Base-by-base conservation (phyloP, 2,797 vertebrate species). In the Enteromius paludinosus region DNA sequence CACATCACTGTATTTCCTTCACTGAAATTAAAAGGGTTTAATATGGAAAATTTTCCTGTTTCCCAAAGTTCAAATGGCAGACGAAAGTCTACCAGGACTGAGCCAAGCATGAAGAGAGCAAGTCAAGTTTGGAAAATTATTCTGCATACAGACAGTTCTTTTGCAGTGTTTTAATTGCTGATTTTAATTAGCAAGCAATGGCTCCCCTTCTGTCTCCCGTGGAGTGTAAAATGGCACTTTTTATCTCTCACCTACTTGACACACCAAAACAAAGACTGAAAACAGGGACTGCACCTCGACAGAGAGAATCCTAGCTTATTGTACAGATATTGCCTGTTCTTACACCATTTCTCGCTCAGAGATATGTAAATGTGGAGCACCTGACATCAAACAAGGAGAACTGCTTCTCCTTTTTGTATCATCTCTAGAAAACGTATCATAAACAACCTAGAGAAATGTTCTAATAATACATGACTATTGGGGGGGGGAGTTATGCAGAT, bases 151-250 rank as follows among this genome's bases (percentile, higher is more conserved):
- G 77, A 76, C 88, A 64, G 70, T 88, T 83, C 84, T 89, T 88
- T 84, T 86, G 64, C 80, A 18, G 82, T 74, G 83, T 91, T 87
- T 91, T 90, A 92, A 93, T 92, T 89, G 85, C 87, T 59, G 87
- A 87, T 81, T 89, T 92, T 93, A 93, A 94, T 94, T 86, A 92
- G 86, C 86, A 90, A 82, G 72, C 83, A 86, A 81, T 80, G 20
- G 90, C 83, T 87, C 78, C 77, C 83, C 84, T 85, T 82, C 52
- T 72, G 28, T 85, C 81, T 85, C 85, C 83, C 82, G 77, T 83
- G 52, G 83, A 77, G 82, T 87, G 89, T 83, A 87, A 91, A 92
- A 92, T 90, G 80, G 83, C 88, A 88, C 69, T 85, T 83, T 72
- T 62, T 47, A 54, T 2, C 73, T 73, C 85, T 85, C 47, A 83